Percentiles rank a stretch among this genome's conserved stretches.
phyloP scores from a whole-genome alignment of 2,113 vertebrate genomes.

The Bujurquina vittata region DNA sequence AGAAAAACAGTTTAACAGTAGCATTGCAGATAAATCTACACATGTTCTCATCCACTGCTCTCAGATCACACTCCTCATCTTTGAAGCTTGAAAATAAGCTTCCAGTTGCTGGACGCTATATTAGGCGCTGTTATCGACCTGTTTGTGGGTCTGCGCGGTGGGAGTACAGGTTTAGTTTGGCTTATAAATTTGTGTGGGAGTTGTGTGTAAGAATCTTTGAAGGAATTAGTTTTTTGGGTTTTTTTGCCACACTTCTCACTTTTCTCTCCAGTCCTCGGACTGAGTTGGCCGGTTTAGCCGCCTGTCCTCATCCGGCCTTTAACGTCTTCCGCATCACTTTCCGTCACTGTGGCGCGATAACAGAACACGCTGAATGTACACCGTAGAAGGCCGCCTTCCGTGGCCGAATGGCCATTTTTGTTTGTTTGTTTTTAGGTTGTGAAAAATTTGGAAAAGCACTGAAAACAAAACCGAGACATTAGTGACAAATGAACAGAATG shows the following conservation, averaged over 20 bases:
- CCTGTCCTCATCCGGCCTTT: background rate
- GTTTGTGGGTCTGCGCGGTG: background rate
- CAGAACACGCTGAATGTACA: constrained; percentile 30
- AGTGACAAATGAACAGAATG: background rate
- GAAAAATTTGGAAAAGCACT: constrained; percentile 18
- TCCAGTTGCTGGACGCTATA: background rate
- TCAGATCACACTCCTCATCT: background rate
- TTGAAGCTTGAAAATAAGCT: background rate
- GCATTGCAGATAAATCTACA: background rate
- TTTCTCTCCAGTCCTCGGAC: background rate
- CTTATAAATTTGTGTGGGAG: background rate
- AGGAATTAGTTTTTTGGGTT: background rate
- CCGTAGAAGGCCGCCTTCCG: background rate
- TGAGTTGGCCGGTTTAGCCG: background rate
- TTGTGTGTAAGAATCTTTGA: background rate
- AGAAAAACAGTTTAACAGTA: background rate
- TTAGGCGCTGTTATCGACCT: background rate
- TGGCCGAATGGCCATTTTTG: background rate
- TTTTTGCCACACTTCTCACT: background rate
- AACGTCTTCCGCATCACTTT: constrained; percentile 21
- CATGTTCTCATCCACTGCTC: background rate
- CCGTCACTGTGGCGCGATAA: background rate
- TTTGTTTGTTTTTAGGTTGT: background rate
- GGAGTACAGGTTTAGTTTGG: background rate
- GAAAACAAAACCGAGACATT: background rate